Base-by-base conservation (phyloP, 2,888 invertebrate species). In the Helicoverpa assulta region DNA sequence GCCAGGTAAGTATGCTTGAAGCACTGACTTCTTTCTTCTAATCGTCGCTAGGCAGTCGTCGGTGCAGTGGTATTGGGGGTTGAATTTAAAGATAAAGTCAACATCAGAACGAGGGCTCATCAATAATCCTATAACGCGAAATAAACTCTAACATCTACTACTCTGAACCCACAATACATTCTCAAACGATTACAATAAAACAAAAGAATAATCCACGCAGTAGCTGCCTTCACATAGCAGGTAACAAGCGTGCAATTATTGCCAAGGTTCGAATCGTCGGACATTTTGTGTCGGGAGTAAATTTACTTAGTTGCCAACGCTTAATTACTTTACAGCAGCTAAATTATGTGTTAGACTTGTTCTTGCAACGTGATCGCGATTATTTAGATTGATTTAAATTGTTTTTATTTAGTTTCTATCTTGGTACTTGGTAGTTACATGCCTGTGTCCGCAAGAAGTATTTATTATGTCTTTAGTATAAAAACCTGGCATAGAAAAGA, bases 211-310 rank as follows among this genome's bases (percentile, higher is more conserved):
- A 68, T 14, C n/a, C 12, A 59, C 50, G 63, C 52, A 59, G 55
- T 62, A 62, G 61, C 40, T 53, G 57, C 29, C 59, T 61, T 64
- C 55, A 63, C 60, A 65, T 60, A 51, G 52, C 52, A 58, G 54
- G 18, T 63, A 81, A 67, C 81, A 75, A 79, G 78, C 80, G 59
- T 74, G 82, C 84, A 88, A 89, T 77, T 86, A 76, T 89, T 88
- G 84, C 79, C 81, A 62, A 83, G 82, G 72, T 83, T 80, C 85
- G 80, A 83, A 70, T n/a, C 64, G 80, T 80, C 78, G 76, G 85
- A 85, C 84, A 84, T 86, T 88, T 81, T 84, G 73, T 81, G 85
- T 82, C 79, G 81, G 85, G 87, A 81, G 86, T 87, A 88, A 89
- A 88, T 89, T 89, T 81, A 75, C 76, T 72, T 67, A 73, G 60